phyloP scores from a whole-genome alignment of 2,113 vertebrate species.

The Sinocyclocheilus rhinocerous region DNA sequence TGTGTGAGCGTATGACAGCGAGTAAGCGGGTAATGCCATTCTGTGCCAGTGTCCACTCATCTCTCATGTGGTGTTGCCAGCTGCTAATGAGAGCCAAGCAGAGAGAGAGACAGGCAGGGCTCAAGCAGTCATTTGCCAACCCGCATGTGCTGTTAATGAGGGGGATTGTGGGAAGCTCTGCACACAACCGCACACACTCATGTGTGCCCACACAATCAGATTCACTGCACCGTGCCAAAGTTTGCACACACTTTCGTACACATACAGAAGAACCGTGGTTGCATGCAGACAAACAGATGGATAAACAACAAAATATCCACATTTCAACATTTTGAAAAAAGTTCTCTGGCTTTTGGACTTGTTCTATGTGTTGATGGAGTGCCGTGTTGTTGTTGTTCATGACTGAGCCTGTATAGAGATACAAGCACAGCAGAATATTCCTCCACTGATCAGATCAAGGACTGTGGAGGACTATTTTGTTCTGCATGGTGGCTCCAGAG shows the following conservation, averaged over 20 bases:
- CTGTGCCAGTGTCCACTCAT: slow-evolving; percentile 90
- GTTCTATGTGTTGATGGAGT: background rate
- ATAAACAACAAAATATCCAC: slow-evolving; percentile 27
- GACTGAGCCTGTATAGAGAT: background rate
- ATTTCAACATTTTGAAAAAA: background rate
- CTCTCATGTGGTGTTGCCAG: slow-evolving; percentile 85
- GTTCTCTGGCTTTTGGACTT: slow-evolving; percentile 2
- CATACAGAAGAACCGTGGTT: background rate
- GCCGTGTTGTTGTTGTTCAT: background rate
- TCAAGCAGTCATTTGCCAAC: slow-evolving; percentile 77
- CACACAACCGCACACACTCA: slow-evolving; percentile 3
- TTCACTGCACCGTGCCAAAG: background rate
- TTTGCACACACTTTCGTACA: slow-evolving; percentile 11
- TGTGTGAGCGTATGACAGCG: slow-evolving; percentile 70
- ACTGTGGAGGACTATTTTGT: background rate
- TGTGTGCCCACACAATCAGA: slow-evolving; percentile 13
- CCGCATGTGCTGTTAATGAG: slow-evolving; percentile 94
- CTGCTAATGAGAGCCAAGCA: slow-evolving; percentile 86
- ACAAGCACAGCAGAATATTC: background rate
- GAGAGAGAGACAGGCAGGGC: slow-evolving; percentile 71
- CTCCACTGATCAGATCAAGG: background rate
- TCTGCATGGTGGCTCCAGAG: background rate
- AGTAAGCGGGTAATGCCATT: slow-evolving; percentile 78
- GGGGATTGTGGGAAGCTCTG: slow-evolving; percentile 79
- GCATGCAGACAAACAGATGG: slow-evolving; percentile 37